Percentiles rank a stretch among this genome's conserved stretches.
Conservation (phyloP, 2,797 vertebrate species). For the Agapornis canus region DNA sequence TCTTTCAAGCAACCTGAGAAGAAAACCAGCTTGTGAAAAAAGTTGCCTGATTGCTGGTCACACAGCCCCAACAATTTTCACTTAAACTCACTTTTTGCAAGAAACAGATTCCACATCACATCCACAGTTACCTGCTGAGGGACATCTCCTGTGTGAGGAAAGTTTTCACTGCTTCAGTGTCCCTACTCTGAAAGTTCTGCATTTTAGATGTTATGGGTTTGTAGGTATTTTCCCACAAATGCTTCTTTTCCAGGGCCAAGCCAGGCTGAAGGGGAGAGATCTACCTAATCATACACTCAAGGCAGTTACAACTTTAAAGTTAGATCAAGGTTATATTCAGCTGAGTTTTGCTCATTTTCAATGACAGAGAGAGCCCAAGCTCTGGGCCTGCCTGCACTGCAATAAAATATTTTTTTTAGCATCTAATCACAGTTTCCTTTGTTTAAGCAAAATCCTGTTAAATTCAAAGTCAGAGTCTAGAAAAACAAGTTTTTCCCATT, state of each 20-base stretch:
- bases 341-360: neutral
- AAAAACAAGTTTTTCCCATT: neutral
- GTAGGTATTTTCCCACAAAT: accelerated
- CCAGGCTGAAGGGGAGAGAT: neutral
- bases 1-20: neutral
- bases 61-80: neutral
- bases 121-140: neutral
- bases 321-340: neutral
- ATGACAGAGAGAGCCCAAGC: neutral
- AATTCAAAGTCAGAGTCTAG: neutral
- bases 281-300: neutral
- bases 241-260: neutral
- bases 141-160: neutral
- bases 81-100: neutral
- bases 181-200: neutral
- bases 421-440: neutral
- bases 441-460: neutral
- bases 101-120: neutral
- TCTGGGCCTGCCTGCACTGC: neutral
- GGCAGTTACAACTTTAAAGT: neutral
- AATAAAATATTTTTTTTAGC: neutral
- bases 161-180: neutral
- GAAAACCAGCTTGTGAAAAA: neutral
- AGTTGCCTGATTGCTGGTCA: neutral
- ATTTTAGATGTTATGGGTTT: neutral